phyloP scores from a whole-genome alignment of 2,888 invertebrate species.

The Physocephala rufipes region DNA sequence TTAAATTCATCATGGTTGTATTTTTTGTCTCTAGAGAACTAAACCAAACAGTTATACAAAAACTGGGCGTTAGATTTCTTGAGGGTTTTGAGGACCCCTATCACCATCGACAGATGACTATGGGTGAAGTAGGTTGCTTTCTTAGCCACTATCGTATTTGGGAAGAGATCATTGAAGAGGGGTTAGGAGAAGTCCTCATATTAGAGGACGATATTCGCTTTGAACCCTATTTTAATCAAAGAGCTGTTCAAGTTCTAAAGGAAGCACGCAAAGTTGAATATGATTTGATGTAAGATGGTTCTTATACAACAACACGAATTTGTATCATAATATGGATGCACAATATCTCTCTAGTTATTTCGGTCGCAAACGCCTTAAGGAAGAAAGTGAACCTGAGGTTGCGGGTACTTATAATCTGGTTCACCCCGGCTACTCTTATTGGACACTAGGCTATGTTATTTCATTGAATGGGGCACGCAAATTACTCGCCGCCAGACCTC shows the following conservation, averaged over 20 bases:
- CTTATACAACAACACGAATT: neutral
- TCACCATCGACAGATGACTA: slow-evolving; percentile 90
- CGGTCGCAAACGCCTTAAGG: slow-evolving; percentile 87
- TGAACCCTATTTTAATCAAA: slow-evolving; percentile 78
- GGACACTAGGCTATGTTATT: slow-evolving; percentile 95
- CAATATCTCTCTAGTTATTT: slow-evolving; percentile 75
- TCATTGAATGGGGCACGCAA: slow-evolving; percentile 83
- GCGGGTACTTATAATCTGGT: slow-evolving; percentile 76
- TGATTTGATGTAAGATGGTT: slow-evolving; percentile 86
- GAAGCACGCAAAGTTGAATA: slow-evolving; percentile 73
- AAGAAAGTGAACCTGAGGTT: slow-evolving; percentile 76
- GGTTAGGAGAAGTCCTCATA: slow-evolving; percentile 74
- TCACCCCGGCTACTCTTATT: slow-evolving; percentile 91
- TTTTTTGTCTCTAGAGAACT: slow-evolving; percentile 70
- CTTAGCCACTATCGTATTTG: slow-evolving; percentile 93
- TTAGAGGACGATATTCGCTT: slow-evolving; percentile 97
- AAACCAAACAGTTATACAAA: slow-evolving; percentile 70
- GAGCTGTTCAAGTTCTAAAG: slow-evolving; percentile 54
- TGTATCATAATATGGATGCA: no score
- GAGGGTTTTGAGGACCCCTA: slow-evolving; percentile 90
- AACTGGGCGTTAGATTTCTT: slow-evolving; percentile 77
- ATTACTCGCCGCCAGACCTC: slow-evolving; percentile 78
- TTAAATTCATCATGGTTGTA: neutral
- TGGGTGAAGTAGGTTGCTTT: slow-evolving; percentile 98
- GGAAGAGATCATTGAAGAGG: slow-evolving; percentile 73